phyloP scores from a whole-genome alignment of 2,888 invertebrate species.

The Catocala sponsa region DNA sequence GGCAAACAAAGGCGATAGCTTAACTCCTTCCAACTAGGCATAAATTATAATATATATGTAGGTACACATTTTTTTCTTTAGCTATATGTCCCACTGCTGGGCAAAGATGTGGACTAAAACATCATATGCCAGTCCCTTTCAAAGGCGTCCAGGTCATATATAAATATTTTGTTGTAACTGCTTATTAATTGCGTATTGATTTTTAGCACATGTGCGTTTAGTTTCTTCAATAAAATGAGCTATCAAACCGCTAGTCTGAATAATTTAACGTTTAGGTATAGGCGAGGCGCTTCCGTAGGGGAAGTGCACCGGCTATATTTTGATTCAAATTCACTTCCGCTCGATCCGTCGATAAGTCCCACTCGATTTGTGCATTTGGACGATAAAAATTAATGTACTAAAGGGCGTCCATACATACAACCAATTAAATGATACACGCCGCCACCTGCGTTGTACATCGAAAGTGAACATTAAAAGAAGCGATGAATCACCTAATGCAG shows the following conservation, averaged over 20 bases:
- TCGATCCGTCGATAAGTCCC: slow-evolving; percentile 50
- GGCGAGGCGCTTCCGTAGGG: slow-evolving; percentile 77
- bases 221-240: slow-evolving; percentile 19
- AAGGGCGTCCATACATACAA: background rate
- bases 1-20: too few relatives aligned
- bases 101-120: too few relatives aligned
- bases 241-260: slow-evolving; percentile 33
- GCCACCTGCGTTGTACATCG: too few relatives aligned
- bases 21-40: too few relatives aligned
- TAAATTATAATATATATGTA: too few relatives aligned
- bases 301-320: slow-evolving; percentile 78
- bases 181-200: slow-evolving; percentile 24
- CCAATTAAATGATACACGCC: background rate
- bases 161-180: slow-evolving; percentile 10
- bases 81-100: too few relatives aligned
- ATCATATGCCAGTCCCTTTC: background rate
- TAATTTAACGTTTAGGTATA: slow-evolving; percentile 53
- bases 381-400: slow-evolving; percentile 23
- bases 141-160: background rate
- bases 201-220: slow-evolving; percentile 24
- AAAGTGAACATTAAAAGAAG: too few relatives aligned
- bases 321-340: slow-evolving; percentile 83
- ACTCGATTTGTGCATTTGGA: slow-evolving; percentile 35
- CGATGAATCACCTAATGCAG: too few relatives aligned
- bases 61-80: too few relatives aligned